These are phyloP conservation scores for Leptinotarsa lineolata DNA, from an alignment of 1,140 invertebrate species.

Conservation along the genomic window DNA sequence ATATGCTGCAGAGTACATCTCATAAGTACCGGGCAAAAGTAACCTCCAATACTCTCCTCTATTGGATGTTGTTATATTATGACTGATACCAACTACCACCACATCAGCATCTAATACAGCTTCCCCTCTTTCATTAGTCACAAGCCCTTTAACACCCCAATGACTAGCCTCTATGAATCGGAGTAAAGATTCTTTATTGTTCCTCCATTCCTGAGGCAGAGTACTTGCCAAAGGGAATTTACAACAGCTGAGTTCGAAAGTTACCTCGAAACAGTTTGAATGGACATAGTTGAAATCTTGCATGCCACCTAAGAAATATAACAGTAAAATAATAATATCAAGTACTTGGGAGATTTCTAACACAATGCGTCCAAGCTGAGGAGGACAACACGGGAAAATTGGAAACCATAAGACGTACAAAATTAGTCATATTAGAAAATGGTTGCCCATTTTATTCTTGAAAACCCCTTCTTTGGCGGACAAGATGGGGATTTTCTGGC, in stretches of 20 bases:
- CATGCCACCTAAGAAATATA: slow-evolving; percentile 80
- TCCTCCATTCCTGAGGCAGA: slow-evolving; percentile 80
- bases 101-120: slow-evolving; percentile 71
- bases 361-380: too few relatives aligned
- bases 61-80: slow-evolving; percentile 74
- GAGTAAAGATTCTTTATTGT: slow-evolving; percentile 86
- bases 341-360: too few relatives aligned
- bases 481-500: too few relatives aligned
- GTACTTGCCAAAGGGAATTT: slow-evolving; percentile 81
- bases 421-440: too few relatives aligned
- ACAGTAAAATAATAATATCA: not conserved
- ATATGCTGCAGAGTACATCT: slow-evolving; percentile 69
- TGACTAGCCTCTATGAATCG: slow-evolving; percentile 83
- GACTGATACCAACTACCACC: slow-evolving; percentile 69
- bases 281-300: slow-evolving; percentile 97
- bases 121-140: slow-evolving; percentile 59
- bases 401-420: too few relatives aligned
- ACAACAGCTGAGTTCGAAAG: slow-evolving; percentile 94
- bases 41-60: slow-evolving; percentile 89
- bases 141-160: slow-evolving; percentile 78
- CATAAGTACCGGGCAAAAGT: slow-evolving; percentile 79
- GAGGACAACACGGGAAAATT: too few relatives aligned
- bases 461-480: too few relatives aligned
- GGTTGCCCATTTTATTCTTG: too few relatives aligned
- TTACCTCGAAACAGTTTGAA: slow-evolving; percentile 96